Percentiles rank a stretch among this genome's conserved stretches.
Conservation (phyloP, 2,113 vertebrate species). For the Odocoileus virginianus region DNA sequence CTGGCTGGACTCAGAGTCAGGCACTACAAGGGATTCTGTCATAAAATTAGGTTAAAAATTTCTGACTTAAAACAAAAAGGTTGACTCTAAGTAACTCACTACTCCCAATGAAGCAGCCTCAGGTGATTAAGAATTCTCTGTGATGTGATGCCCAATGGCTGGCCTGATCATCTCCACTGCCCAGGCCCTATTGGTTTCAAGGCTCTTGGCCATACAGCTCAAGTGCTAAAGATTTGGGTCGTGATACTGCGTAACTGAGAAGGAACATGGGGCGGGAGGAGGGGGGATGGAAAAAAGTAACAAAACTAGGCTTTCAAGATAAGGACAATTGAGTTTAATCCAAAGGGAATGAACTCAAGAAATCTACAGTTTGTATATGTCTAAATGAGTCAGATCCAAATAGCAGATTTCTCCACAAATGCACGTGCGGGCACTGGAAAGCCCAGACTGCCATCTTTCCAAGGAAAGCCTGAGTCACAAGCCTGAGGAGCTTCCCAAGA, state of each 20-base stretch:
- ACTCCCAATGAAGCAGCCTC: neutral
- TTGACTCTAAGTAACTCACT: neutral
- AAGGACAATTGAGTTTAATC: conserved; percentile 41
- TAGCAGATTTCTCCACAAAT: neutral
- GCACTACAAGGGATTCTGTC: neutral
- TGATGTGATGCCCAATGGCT: neutral
- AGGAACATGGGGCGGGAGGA: neutral
- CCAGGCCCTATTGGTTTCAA: conserved; percentile 27
- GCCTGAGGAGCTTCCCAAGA: neutral
- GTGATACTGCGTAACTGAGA: conserved; percentile 66
- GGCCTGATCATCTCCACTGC: neutral
- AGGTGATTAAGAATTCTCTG: neutral
- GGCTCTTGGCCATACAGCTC: conserved; percentile 37
- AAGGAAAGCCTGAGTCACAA: neutral
- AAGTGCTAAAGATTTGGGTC: conserved; percentile 70
- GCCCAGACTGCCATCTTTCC: neutral
- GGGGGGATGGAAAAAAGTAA: neutral
- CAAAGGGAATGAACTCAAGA: conserved; percentile 1
- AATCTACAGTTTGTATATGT: neutral
- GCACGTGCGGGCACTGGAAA: fast-evolving
- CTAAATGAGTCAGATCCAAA: neutral
- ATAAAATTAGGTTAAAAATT: neutral
- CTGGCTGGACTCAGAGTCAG: neutral
- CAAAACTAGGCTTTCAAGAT: conserved; percentile 46
- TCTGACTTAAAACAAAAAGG: neutral